Evolutionary conservation across 1,140 invertebrate genomes (phyloP), one percentile per base, ranked within the genome.

Genomic region (Hyles vespertilio): DNA sequence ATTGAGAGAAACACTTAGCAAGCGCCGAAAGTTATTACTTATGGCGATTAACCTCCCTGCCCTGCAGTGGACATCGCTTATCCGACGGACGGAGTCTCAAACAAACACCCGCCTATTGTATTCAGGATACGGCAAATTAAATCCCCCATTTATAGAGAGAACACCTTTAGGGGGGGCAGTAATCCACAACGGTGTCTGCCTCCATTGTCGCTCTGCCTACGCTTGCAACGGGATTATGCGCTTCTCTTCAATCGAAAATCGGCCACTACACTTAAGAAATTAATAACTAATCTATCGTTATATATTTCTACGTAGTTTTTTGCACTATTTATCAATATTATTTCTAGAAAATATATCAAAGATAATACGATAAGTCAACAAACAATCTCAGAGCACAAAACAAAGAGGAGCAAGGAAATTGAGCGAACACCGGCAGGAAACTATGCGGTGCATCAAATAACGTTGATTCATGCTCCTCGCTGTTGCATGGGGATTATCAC

Each of bases 41-140:
- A 40, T 40, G 36, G 36, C 36, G 36, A 40, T 40, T 40, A 40
- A 40, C 36, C 36, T 40, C 36, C 36, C 36, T 40, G 36, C 36
- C 36, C 36, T 40, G 36, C 36, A 40, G 36, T 40, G 36, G 36
- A 40, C 36, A 40, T 8, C 36, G 2, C 36, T 40, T 1, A 40
- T 40, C 36, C 36, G 36, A 40, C 36, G 36, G 36, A 40, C 48
- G 12, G 48, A 50, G 32, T 50, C 48, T 50, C 62, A 66, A 72
- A 72, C 79, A 68, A 77, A 79, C 74, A 77, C 69, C 70, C 71
- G 67, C 54, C 69, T 72, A 78, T 80, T 79, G 77, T 81, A 74
- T 81, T 79, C 75, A 79, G 75, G 74, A 80, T 81, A 76, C 78
- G 71, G 75, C 67, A 82, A 84, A 84, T 83, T 82, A 84, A 81